phyloP scores from a whole-genome alignment of 2,888 invertebrate genomes.

The Caenorhabditis becei region DNA sequence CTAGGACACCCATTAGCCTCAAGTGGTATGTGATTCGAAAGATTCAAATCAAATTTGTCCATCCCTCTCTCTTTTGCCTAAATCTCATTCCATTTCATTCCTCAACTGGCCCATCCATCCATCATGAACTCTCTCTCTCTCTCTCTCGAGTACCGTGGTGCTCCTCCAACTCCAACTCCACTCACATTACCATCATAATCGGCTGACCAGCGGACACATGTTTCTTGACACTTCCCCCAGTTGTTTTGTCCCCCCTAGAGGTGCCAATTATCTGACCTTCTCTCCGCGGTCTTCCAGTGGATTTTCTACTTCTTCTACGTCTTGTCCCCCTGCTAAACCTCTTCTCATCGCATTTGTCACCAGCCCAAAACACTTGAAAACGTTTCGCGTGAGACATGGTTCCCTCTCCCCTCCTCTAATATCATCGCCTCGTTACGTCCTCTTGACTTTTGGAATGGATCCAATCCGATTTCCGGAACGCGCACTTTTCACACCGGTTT shows the following conservation, averaged over 20 bases:
- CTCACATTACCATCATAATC: constrained; percentile 48
- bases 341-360: constrained; percentile 20
- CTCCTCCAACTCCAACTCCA: constrained; percentile 1
- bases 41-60: constrained; percentile 56
- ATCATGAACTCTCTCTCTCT: neutral
- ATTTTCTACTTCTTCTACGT: constrained; percentile 1
- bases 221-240: constrained; percentile 7
- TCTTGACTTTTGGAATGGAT: constrained; percentile 50
- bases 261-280: constrained; percentile 44
- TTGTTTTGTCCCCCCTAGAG: constrained; percentile 12
- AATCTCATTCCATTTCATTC: neutral
- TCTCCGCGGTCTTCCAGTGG: constrained; percentile 11
- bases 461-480: constrained; percentile 5
- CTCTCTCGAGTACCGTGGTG: neutral
- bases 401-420: constrained; percentile 2
- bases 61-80: neutral
- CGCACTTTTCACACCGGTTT: neutral
- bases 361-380: constrained; percentile 54
- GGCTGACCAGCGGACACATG: neutral
- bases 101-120: neutral
- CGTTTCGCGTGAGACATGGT: constrained; percentile 23
- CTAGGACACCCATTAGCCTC: constrained; percentile 41
- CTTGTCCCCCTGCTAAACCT: neutral
- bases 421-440: constrained; percentile 44
- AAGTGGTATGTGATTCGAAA: constrained; percentile 42